phyloP scores from a whole-genome alignment of 2,888 invertebrate species.

The Drosophila pegasa region DNA sequence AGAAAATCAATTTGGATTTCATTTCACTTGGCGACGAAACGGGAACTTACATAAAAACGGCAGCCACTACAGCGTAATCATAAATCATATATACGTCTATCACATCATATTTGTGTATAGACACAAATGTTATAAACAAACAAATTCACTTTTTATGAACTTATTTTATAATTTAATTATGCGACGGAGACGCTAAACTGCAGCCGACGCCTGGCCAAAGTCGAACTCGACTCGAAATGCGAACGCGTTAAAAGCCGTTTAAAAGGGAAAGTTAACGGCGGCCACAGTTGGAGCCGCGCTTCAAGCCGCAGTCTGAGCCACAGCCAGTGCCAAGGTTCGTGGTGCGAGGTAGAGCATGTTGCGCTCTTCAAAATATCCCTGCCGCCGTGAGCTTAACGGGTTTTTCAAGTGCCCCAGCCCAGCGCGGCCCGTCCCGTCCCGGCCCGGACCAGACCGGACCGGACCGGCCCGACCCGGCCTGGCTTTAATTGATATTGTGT shows the following conservation, averaged over 20 bases:
- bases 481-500: constrained; percentile 75
- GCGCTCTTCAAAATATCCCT: constrained; percentile 62
- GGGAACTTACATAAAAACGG: constrained; percentile 65
- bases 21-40: constrained; percentile 38
- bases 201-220: constrained; percentile 38
- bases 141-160: constrained; percentile 71
- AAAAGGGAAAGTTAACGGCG: constrained; percentile 79
- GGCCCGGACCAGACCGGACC: constrained; percentile 26
- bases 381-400: constrained; percentile 66
- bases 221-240: constrained; percentile 44
- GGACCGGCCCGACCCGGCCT: constrained; percentile 16
- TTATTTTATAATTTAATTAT: constrained; percentile 80
- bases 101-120: not conserved
- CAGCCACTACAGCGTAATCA: constrained; percentile 40
- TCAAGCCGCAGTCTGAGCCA: constrained; percentile 15
- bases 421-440: constrained; percentile 9
- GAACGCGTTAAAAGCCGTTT: constrained; percentile 72
- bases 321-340: constrained; percentile 52
- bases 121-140: constrained; percentile 63
- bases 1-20: constrained; percentile 74
- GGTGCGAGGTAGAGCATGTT: constrained; percentile 69
- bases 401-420: constrained; percentile 68
- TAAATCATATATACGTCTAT: constrained; percentile 37
- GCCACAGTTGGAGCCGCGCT: constrained; percentile 30
- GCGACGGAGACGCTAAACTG: constrained; percentile 19